These are phyloP conservation scores for Anas capensis DNA, from an alignment of 2,797 vertebrate species.

Conservation along the genomic window DNA sequence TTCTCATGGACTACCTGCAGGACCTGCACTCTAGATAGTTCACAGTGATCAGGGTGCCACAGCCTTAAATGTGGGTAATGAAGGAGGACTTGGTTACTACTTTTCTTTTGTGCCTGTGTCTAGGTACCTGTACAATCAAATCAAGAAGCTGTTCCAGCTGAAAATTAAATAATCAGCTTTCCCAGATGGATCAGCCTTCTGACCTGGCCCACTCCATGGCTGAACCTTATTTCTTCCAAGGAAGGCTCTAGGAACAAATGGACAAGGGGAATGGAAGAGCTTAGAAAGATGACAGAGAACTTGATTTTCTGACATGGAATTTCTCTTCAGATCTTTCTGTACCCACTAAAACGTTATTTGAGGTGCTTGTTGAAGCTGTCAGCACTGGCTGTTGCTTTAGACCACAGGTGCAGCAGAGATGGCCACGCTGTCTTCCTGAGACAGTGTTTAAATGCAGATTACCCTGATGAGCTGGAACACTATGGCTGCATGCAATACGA, in stretches of 20 bases:
- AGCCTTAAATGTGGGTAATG: not conserved
- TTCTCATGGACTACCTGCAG: not conserved
- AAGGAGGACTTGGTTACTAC: not conserved
- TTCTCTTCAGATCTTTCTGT: not conserved
- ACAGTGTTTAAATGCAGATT: fast-evolving
- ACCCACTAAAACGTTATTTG: fast-evolving
- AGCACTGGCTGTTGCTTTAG: not conserved
- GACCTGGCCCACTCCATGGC: not conserved
- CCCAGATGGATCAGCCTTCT: not conserved
- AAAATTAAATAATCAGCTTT: not conserved
- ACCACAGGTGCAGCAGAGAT: not conserved
- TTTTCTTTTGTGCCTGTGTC: not conserved
- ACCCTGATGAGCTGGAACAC: not conserved
- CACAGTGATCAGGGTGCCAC: too few relatives aligned
- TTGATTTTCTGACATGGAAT: not conserved
- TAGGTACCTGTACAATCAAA: not conserved
- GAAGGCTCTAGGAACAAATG: not conserved
- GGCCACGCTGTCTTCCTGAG: not conserved
- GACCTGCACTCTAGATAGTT: not conserved
- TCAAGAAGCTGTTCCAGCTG: not conserved
- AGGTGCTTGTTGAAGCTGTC: not conserved
- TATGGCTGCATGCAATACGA: fast-evolving
- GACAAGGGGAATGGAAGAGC: too few relatives aligned
- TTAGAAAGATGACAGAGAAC: not conserved
- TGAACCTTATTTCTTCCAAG: not conserved